phyloP scores from a whole-genome alignment of 2,797 vertebrate genomes.

The Karalla daura region DNA sequence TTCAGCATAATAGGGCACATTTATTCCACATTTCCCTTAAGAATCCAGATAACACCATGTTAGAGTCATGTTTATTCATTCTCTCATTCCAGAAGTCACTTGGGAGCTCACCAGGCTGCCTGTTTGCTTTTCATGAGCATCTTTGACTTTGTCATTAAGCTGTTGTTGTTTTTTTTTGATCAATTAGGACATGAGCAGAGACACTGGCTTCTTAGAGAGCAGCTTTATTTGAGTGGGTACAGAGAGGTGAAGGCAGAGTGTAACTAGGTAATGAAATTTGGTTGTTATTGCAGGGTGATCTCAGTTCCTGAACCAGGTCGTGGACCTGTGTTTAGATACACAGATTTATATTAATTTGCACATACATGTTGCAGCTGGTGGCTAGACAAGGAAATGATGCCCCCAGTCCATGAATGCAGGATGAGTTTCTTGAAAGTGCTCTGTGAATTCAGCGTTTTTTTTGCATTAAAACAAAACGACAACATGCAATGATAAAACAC shows the following conservation, averaged over 20 bases:
- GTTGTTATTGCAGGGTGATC: not conserved
- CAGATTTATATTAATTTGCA: not conserved
- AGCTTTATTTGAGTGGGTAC: not conserved
- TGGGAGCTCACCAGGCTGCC: slow-evolving; percentile 32
- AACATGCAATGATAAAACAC: slow-evolving; percentile 17
- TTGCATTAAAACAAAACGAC: slow-evolving; percentile 17
- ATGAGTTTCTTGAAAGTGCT: not conserved
- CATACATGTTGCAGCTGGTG: not conserved
- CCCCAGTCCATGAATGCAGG: slow-evolving; percentile 1
- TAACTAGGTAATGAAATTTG: not conserved
- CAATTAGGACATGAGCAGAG: slow-evolving; percentile 13
- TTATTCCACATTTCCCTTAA: not conserved
- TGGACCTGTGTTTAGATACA: not conserved
- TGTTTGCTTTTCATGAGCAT: slow-evolving; percentile 2
- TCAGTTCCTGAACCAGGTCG: slow-evolving; percentile 2
- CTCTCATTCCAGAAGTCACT: slow-evolving; percentile 17
- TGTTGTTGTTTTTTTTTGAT: not conserved
- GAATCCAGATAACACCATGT: not conserved
- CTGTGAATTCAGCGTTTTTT: slow-evolving; percentile 9
- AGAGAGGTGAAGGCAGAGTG: slow-evolving; percentile 1
- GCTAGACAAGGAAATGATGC: slow-evolving; percentile 9
- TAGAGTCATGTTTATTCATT: slow-evolving; percentile 52
- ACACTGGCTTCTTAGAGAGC: not conserved
- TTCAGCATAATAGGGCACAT: not conserved
- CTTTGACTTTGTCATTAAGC: slow-evolving; percentile 23